phyloP scores from a whole-genome alignment of 1,140 invertebrate genomes.

The Drosophila lini region DNA sequence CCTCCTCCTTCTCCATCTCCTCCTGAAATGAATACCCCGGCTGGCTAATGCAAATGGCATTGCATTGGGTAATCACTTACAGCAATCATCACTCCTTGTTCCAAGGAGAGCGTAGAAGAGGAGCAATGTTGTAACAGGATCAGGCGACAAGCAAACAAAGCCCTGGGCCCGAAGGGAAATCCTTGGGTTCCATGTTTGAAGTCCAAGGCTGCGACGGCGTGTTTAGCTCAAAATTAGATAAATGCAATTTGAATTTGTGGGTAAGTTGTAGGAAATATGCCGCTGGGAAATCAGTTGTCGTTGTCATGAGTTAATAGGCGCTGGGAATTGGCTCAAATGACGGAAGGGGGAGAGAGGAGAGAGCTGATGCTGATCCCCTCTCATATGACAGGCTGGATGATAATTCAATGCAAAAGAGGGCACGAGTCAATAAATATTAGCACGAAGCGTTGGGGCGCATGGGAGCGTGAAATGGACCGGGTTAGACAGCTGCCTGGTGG shows the following conservation, averaged over 20 bases:
- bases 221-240: slow-evolving; percentile 75
- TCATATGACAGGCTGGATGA: slow-evolving; percentile 33
- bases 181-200: slow-evolving; percentile 25
- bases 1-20: neutral
- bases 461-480: slow-evolving; percentile 40
- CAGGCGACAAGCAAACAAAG: slow-evolving; percentile 36
- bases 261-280: slow-evolving; percentile 65
- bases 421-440: slow-evolving; percentile 53
- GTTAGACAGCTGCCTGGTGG: neutral
- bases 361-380: neutral
- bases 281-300: slow-evolving; percentile 71
- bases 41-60: slow-evolving; percentile 28
- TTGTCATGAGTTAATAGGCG: slow-evolving; percentile 77
- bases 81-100: slow-evolving; percentile 20
- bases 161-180: slow-evolving; percentile 26
- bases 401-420: slow-evolving; percentile 61
- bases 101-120: neutral
- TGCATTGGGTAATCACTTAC: slow-evolving; percentile 41
- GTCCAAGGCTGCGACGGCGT: slow-evolving; percentile 41
- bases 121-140: slow-evolving; percentile 11
- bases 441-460: slow-evolving; percentile 40
- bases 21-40: slow-evolving; percentile 16
- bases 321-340: slow-evolving; percentile 53
- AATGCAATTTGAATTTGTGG: slow-evolving; percentile 75
- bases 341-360: neutral